These are phyloP conservation scores for Balearica regulorum DNA, from an alignment of 2,797 vertebrate genomes.

Conservation along the genomic window DNA sequence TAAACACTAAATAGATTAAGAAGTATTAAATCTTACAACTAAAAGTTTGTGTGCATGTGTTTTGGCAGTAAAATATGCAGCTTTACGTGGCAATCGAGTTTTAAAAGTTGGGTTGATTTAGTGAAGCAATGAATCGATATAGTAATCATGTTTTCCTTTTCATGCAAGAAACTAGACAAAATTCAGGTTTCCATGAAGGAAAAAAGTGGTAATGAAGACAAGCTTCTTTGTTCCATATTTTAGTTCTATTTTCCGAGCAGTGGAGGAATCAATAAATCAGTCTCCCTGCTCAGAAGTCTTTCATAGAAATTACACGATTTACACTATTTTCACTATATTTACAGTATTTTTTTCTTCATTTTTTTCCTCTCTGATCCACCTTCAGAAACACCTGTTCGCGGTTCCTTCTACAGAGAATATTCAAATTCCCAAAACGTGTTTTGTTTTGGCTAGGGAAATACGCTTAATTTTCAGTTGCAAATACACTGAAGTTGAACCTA, in stretches of 20 bases:
- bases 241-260: background rate
- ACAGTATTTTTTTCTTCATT: background rate
- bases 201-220: background rate
- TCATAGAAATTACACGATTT: background rate
- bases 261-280: background rate
- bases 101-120: background rate
- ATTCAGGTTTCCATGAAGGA: background rate
- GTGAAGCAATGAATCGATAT: background rate
- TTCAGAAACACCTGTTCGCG: background rate
- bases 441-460: background rate
- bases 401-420: background rate
- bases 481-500: background rate
- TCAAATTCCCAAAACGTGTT: background rate
- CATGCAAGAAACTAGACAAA: background rate
- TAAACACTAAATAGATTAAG: background rate
- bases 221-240: background rate
- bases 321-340: no score
- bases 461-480: background rate
- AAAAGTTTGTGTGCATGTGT: background rate
- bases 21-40: background rate
- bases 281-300: background rate
- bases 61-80: background rate
- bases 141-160: background rate
- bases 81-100: background rate
- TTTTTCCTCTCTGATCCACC: background rate